A percentile compares a stretch with the other conserved stretches of the same genome.
phyloP scores from a whole-genome alignment of 2,797 vertebrate species.

The Pangasius sanitwongsei region DNA sequence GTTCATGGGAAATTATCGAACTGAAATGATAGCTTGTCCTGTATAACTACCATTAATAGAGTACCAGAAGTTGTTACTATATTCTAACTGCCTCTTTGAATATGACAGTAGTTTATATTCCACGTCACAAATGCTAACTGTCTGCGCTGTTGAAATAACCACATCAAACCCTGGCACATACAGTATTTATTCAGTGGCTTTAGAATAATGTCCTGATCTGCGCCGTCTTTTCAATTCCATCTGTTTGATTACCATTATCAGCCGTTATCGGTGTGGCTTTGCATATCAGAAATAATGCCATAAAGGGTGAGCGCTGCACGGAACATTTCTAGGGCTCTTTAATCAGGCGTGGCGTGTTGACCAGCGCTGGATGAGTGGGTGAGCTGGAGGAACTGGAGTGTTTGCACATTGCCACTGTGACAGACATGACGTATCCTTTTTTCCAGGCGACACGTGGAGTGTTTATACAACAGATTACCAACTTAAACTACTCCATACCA shows the following conservation, averaged over 20 bases:
- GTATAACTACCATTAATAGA: not conserved
- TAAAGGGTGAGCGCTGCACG: not conserved
- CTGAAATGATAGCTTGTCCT: not conserved
- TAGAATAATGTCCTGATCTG: slow-evolving; percentile 11
- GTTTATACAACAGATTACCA: slow-evolving; percentile 50
- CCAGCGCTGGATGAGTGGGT: slow-evolving; percentile 29
- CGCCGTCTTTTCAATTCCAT: not conserved
- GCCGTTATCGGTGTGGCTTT: not conserved
- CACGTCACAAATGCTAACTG: not conserved
- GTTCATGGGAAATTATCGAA: not conserved
- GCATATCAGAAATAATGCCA: slow-evolving; percentile 14
- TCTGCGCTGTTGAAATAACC: not conserved
- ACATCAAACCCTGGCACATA: not conserved
- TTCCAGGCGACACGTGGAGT: slow-evolving; percentile 25
- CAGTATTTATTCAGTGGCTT: not conserved
- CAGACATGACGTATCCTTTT: slow-evolving; percentile 37
- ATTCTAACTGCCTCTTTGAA: not conserved
- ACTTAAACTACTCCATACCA: slow-evolving; percentile 26
- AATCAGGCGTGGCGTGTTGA: slow-evolving; percentile 36
- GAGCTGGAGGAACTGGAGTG: slow-evolving; percentile 42
- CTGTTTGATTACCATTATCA: slow-evolving; percentile 10
- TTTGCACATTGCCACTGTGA: slow-evolving; percentile 44
- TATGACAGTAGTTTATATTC: slow-evolving; percentile 8
- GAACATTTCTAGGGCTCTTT: slow-evolving; percentile 16
- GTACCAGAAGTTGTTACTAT: not conserved